Base-by-base conservation (phyloP, 2,113 vertebrate genomes). In the Elephantulus edwardii region DNA sequence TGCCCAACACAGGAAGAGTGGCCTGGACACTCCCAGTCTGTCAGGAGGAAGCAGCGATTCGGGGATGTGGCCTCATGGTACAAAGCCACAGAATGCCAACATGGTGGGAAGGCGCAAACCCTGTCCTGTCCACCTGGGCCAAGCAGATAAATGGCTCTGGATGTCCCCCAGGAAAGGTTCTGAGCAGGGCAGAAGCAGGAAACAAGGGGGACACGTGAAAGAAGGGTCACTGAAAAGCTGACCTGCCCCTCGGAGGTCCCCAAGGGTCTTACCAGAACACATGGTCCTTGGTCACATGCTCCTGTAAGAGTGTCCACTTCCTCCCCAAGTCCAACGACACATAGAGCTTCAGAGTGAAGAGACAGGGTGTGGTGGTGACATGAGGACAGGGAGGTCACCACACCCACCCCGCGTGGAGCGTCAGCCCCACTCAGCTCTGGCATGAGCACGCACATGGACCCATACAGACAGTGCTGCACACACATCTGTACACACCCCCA, bases 241-340 rank as follows among this genome's bases (percentile, higher is more conserved):
- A 8, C 14, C 0, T 1, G 22, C 26, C 44, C 56, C 44, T 48
- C 2, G 0, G n/a, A 4, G 33, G 17, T 26, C 4, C 5, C 22
- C 48, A 16, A 38, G 26, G 24, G 6, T 0, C 98, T 98, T 96
- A 99, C 99, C 99, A 99, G 97, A 98, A 99, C 72, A 99, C 97
- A 83, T 97, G 98, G 92, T 99, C 99, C 96, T 99, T 99, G 91
- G 98, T 98, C 92, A 99, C 99, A 30, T 97, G 97, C 89, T 99
- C 99, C 95, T 98, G 98, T n/a, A 99, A 97, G 52, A 98, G 97
- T 1, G 95, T 98, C 99, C 99, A 99, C 96, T 98, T 99, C 93
- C 97, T 98, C 9, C 99, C 99, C 97, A 99, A 94, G 96, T 99
- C 99, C 13, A 95, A 91, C 0, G 99, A 99, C 28, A 98, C 98